Conservation (phyloP, 2,113 vertebrate genomes). For the Gymnogyps californianus region DNA sequence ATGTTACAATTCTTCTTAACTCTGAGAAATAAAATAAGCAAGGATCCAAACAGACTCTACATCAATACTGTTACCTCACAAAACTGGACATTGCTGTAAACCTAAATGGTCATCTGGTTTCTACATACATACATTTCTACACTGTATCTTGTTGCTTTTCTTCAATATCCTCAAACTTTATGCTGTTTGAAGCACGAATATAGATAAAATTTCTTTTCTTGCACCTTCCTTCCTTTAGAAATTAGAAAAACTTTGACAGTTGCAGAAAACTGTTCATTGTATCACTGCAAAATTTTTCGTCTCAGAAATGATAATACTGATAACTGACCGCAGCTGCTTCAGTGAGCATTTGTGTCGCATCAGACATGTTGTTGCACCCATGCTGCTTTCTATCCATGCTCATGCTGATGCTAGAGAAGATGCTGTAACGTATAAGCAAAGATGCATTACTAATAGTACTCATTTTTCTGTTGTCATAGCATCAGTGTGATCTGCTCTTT, state of each 20-base stretch:
- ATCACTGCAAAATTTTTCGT: neutral
- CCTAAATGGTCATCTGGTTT: neutral
- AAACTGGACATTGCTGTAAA: neutral
- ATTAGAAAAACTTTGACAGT: neutral
- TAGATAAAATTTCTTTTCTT: neutral
- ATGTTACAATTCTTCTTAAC: constrained; percentile 1
- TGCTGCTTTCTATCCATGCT: neutral
- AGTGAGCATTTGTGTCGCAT: neutral
- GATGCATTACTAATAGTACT: neutral
- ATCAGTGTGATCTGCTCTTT: neutral
- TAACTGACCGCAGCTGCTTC: neutral
- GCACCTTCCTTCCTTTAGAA: neutral
- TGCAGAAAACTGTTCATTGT: neutral
- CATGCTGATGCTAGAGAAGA: neutral
- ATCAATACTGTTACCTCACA: neutral
- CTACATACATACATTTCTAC: neutral
- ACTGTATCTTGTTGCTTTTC: neutral
- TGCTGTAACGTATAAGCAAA: neutral
- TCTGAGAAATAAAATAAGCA: constrained; percentile 15
- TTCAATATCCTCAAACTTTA: neutral
- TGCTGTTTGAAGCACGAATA: neutral
- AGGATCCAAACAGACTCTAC: neutral
- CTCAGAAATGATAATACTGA: neutral
- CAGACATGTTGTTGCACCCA: neutral
- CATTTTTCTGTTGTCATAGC: neutral